Evolutionary conservation across 2,888 invertebrate species (phyloP).

Genomic region (Pseudococcus viburni): DNA sequence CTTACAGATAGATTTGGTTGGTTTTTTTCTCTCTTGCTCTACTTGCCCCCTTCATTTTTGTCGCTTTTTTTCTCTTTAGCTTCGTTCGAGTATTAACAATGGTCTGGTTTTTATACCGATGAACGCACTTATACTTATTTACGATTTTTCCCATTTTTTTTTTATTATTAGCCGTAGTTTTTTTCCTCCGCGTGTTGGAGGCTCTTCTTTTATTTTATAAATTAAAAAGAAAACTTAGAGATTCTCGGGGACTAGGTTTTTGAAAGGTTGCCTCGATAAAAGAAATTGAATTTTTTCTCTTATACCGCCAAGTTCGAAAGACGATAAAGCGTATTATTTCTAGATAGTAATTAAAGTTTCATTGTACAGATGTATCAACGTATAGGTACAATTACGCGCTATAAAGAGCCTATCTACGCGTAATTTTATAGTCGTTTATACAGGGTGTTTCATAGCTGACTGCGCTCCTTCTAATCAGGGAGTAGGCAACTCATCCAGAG

Average conservation of each 20-base stretch:
- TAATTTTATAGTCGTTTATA: constrained; percentile 9
- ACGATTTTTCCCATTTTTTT: constrained; percentile 18
- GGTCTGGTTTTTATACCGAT: constrained; percentile 12
- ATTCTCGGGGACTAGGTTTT: constrained; percentile 22
- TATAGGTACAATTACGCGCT: background rate
- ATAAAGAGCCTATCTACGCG: background rate
- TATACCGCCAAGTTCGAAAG: background rate
- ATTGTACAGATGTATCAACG: background rate
- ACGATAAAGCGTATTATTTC: constrained; percentile 25
- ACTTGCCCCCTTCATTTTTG: background rate
- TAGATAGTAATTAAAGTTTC: background rate
- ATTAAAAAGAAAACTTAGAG: constrained; percentile 27
- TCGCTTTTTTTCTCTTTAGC: background rate
- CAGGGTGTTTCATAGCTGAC: background rate
- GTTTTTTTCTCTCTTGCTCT: background rate
- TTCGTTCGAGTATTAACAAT: constrained; percentile 22
- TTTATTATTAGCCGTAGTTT: background rate
- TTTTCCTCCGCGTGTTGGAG: background rate
- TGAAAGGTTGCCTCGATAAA: constrained; percentile 15
- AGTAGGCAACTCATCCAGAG: too few relatives aligned
- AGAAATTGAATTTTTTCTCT: constrained; percentile 1
- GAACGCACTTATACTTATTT: constrained; percentile 18
- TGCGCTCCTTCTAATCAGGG: background rate
- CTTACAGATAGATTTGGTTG: constrained; percentile 27
- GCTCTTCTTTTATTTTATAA: constrained; percentile 10